Percentiles rank a stretch among this genome's conserved stretches.
Conservation (phyloP, 2,888 invertebrate species). For the Cantharis rustica region DNA sequence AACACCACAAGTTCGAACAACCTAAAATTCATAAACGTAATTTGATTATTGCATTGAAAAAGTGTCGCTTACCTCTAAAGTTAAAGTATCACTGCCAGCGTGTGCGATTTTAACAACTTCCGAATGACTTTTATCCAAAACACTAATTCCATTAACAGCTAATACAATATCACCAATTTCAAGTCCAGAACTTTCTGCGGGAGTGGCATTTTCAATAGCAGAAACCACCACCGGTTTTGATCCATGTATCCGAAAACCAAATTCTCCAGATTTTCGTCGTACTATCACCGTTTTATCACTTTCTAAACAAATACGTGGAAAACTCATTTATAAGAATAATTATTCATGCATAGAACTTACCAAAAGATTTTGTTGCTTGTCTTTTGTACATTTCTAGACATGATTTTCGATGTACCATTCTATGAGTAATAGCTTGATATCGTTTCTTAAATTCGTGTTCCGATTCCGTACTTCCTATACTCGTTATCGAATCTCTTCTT, state of each 20-base stretch:
- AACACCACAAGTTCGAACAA: constrained; percentile 85
- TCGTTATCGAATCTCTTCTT: constrained; percentile 60
- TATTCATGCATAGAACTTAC: constrained; percentile 61
- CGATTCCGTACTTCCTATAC: constrained; percentile 70
- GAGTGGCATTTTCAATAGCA: constrained; percentile 91
- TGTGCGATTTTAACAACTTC: constrained; percentile 93
- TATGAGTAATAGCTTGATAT: constrained; percentile 85
- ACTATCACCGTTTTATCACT: constrained; percentile 88
- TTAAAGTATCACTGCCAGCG: constrained; percentile 83
- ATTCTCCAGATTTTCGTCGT: constrained; percentile 83
- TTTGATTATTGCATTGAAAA: not conserved
- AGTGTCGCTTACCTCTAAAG: constrained; percentile 68
- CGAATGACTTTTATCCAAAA: constrained; percentile 92
- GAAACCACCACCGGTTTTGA: constrained; percentile 96
- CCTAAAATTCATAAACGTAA: constrained; percentile 54
- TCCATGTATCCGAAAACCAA: constrained; percentile 94
- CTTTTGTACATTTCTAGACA: constrained; percentile 89
- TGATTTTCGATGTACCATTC: constrained; percentile 87
- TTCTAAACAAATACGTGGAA: constrained; percentile 60
- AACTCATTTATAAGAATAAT: not conserved
- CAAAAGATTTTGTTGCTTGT: constrained; percentile 80
- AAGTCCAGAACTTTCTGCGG: constrained; percentile 89
- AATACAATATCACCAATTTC: constrained; percentile 95
- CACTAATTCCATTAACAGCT: constrained; percentile 87
- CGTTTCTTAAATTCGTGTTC: constrained; percentile 85